These are phyloP conservation scores for Halcyon chelicuti DNA, from an alignment of 2,797 vertebrate genomes.

Conservation along the genomic window DNA sequence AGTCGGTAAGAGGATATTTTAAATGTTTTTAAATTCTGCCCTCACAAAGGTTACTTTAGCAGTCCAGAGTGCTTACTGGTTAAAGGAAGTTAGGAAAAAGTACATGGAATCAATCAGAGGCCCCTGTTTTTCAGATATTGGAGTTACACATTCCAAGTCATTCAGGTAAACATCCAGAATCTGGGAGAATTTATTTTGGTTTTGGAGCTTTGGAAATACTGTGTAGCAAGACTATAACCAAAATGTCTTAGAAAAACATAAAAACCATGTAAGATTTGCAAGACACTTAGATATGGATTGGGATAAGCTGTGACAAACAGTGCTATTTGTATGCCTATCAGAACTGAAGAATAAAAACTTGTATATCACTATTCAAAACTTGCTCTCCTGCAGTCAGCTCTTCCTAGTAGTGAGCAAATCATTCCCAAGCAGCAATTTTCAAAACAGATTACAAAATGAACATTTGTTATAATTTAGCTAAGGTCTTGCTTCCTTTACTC, in stretches of 20 bases:
- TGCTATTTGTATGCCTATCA: background rate
- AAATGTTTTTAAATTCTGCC: background rate
- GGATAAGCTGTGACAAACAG: background rate
- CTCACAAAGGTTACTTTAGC: background rate
- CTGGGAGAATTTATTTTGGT: background rate
- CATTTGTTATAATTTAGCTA: conserved; percentile 65
- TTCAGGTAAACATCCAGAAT: background rate
- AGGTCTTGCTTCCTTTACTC: conserved; percentile 24
- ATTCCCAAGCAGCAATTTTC: conserved; percentile 14
- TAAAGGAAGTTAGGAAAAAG: background rate
- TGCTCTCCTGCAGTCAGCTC: background rate
- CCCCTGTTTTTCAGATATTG: background rate
- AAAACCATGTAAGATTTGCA: background rate
- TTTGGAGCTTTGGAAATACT: background rate
- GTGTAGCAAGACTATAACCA: background rate
- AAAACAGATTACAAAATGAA: conserved; percentile 45
- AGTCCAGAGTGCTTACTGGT: background rate
- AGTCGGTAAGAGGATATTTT: background rate
- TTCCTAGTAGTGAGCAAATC: background rate
- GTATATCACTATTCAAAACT: background rate
- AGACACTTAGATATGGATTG: background rate
- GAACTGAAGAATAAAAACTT: background rate
- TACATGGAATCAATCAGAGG: background rate
- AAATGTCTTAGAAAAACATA: background rate
- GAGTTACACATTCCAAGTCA: background rate